Evolutionary conservation across 2,888 invertebrate genomes (phyloP).

Genomic region (Mayetiola destructor): DNA sequence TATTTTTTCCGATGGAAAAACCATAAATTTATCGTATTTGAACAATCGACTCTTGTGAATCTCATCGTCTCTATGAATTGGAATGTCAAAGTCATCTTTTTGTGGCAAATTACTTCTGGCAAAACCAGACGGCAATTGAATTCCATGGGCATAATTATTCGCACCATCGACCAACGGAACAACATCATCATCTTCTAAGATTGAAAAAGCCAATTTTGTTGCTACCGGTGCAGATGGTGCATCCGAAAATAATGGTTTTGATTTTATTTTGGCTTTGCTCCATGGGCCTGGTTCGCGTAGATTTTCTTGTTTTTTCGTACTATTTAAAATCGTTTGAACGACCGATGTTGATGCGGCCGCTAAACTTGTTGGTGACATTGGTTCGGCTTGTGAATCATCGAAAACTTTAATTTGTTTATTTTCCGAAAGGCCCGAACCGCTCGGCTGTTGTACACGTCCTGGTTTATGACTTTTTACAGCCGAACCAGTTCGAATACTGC

Average conservation of each 20-base stretch:
- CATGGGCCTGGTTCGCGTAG: conserved; percentile 54
- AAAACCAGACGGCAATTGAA: conserved; percentile 20
- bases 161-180: conserved; percentile 10
- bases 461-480: conserved; percentile 28
- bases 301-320: conserved; percentile 51
- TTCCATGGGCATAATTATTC: conserved; percentile 17
- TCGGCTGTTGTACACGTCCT: conserved; percentile 23
- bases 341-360: conserved; percentile 25
- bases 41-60: conserved; percentile 23
- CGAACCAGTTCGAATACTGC: conserved; percentile 38
- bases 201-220: conserved; percentile 25
- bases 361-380: conserved; percentile 28
- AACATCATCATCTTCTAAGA: conserved; percentile 26
- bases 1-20: conserved; percentile 29
- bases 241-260: conserved; percentile 4
- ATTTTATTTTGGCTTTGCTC: conserved; percentile 35
- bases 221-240: not conserved
- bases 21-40: conserved; percentile 28
- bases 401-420: conserved; percentile 42
- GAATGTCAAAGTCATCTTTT: conserved; percentile 15
- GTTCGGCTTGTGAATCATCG: conserved; percentile 23
- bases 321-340: conserved; percentile 40
- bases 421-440: conserved; percentile 29
- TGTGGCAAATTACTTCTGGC: conserved; percentile 25
- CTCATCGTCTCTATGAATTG: conserved; percentile 23